phyloP scores from a whole-genome alignment of 2,113 vertebrate genomes.

The Tauraco erythrolophus region DNA sequence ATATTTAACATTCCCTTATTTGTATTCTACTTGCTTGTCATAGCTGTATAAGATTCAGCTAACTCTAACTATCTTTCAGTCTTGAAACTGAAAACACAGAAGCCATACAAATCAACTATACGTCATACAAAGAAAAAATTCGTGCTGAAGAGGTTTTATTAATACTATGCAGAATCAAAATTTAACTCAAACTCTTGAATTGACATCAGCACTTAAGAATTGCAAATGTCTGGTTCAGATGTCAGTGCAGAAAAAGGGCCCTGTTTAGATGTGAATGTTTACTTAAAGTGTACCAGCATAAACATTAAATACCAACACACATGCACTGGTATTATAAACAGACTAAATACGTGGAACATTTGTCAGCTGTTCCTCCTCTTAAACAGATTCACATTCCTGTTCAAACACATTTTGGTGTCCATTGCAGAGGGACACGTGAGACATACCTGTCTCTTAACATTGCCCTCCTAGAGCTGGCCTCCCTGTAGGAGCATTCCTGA shows the following conservation, averaged over 20 bases:
- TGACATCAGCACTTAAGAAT: neutral
- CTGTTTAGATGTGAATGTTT: neutral
- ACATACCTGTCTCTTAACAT: neutral
- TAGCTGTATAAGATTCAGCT: neutral
- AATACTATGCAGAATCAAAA: neutral
- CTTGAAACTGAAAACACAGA: neutral
- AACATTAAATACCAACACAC: neutral
- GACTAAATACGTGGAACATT: neutral
- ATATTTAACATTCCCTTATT: neutral
- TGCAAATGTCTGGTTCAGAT: neutral
- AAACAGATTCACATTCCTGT: neutral
- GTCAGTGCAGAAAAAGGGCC: neutral
- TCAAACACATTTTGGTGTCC: neutral
- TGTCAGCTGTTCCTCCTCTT: neutral
- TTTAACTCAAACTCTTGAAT: neutral
- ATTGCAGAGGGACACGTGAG: neutral
- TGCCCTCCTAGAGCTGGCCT: neutral
- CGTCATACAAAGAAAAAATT: neutral
- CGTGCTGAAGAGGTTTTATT: neutral
- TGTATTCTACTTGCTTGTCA: neutral
- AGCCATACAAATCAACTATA: neutral
- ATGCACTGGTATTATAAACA: neutral
- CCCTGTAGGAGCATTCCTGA: neutral
- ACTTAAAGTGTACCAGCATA: neutral
- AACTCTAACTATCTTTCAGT: neutral